These are phyloP conservation scores for Manduca sexta DNA, from an alignment of 1,140 invertebrate genomes.

Conservation along the genomic window DNA sequence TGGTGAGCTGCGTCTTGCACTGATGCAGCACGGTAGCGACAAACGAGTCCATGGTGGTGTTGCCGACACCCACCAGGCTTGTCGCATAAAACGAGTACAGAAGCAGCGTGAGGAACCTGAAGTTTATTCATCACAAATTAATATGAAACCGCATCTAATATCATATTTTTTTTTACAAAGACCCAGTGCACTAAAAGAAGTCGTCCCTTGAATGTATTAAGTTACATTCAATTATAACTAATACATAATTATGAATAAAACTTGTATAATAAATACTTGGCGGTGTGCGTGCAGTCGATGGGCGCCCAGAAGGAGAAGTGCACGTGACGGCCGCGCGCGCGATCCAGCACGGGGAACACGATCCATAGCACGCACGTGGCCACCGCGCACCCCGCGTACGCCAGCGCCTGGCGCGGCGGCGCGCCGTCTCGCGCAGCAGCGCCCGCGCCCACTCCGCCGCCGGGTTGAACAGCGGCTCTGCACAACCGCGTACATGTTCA, in stretches of 20 bases:
- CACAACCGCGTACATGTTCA: not conserved
- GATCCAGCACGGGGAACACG: conserved; percentile 27
- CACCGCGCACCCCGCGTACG: conserved; percentile 42
- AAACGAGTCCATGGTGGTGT: conserved; percentile 59
- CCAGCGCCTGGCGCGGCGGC: conserved; percentile 25
- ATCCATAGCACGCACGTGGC: conserved; percentile 48
- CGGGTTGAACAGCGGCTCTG: conserved; percentile 24
- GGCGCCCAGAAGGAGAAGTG: conserved; percentile 42
- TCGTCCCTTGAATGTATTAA: too few relatives aligned
- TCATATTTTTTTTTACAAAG: too few relatives aligned
- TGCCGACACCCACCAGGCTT: conserved; percentile 47
- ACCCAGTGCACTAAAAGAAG: too few relatives aligned
- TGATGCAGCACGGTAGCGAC: conserved; percentile 44
- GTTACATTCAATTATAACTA: too few relatives aligned
- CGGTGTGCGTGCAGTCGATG: conserved; percentile 10
- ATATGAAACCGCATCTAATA: too few relatives aligned
- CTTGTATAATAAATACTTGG: not conserved
- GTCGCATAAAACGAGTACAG: conserved; percentile 50
- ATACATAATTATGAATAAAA: too few relatives aligned
- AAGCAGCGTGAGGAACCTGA: conserved; percentile 35
- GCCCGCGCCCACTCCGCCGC: not conserved
- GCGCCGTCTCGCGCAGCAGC: conserved; percentile 9
- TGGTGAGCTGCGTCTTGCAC: conserved; percentile 44
- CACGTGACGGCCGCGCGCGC: conserved; percentile 16
- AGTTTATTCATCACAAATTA: too few relatives aligned